Evolutionary conservation across 2,797 vertebrate genomes (phyloP).

Genomic region (Notolabrus celidotus): DNA sequence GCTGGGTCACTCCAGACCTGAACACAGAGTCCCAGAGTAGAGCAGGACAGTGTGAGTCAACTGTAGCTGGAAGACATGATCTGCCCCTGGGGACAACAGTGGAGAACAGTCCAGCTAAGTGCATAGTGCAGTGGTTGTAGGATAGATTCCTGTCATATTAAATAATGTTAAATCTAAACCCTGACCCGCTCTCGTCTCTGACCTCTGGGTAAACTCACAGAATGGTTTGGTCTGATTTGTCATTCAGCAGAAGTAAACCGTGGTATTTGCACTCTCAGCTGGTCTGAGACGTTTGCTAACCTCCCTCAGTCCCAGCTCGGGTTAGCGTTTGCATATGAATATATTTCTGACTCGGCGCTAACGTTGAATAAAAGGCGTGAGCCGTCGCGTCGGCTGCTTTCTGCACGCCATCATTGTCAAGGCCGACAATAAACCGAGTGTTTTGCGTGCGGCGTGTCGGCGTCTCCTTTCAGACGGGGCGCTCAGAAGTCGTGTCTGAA

Average conservation of each 20-base stretch:
- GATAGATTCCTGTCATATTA: too few species aligned
- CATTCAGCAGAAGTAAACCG: slow-evolving; percentile 44
- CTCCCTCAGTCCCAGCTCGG: slow-evolving; percentile 13
- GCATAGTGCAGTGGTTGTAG: too few species aligned
- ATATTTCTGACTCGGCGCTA: slow-evolving; percentile 2
- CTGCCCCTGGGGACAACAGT: too few species aligned
- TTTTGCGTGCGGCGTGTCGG: slow-evolving; percentile 77
- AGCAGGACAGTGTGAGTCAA: too few species aligned
- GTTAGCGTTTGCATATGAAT: slow-evolving; percentile 72
- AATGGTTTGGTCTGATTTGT: background rate
- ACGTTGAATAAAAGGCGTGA: slow-evolving; percentile 34
- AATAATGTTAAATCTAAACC: too few species aligned
- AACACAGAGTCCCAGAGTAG: too few species aligned
- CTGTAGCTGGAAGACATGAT: too few species aligned
- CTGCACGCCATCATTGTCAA: slow-evolving; percentile 60
- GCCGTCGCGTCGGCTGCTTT: background rate
- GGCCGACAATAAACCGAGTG: slow-evolving; percentile 50
- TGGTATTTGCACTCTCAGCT: slow-evolving; percentile 54
- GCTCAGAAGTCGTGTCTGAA: slow-evolving; percentile 50
- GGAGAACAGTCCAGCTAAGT: too few species aligned
- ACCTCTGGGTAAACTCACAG: background rate
- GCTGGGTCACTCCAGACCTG: too few species aligned
- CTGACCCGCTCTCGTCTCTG: slow-evolving; percentile 26
- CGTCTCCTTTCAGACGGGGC: slow-evolving; percentile 63
- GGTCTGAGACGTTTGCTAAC: background rate